Conservation (phyloP, 1,140 invertebrate genomes). For the Scaptomyza montana region DNA sequence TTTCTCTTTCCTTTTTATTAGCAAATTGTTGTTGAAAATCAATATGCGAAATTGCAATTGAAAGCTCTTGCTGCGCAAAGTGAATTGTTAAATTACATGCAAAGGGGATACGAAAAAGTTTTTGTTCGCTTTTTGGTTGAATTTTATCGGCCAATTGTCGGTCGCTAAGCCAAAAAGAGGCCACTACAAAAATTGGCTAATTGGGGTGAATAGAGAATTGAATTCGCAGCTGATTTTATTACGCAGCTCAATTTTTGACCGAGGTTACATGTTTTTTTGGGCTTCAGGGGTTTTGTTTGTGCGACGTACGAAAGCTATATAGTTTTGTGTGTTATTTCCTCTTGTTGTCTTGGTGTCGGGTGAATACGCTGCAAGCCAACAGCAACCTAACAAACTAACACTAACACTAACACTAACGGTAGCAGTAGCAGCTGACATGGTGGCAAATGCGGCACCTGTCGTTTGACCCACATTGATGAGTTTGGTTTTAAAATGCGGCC, state of each 20-base stretch:
- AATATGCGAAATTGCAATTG: too few relatives aligned
- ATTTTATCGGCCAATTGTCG: neutral
- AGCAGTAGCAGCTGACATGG: neutral
- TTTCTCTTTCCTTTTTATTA: too few relatives aligned
- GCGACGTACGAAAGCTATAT: neutral
- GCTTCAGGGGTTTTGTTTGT: neutral
- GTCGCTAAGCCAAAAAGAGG: neutral
- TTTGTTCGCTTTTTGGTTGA: neutral
- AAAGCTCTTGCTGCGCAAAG: too few relatives aligned
- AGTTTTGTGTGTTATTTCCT: constrained; percentile 9
- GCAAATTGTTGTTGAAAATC: too few relatives aligned
- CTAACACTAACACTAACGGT: neutral
- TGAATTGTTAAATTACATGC: too few relatives aligned
- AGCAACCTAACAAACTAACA: neutral
- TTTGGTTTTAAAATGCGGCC: constrained; percentile 30
- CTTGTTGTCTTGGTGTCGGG: constrained; percentile 4
- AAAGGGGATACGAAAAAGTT: neutral
- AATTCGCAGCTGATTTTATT: constrained; percentile 19
- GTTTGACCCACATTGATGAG: constrained; percentile 57
- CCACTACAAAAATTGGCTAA: constrained; percentile 15
- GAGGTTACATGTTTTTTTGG: constrained; percentile 3
- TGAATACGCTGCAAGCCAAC: neutral
- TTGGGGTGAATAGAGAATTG: constrained; percentile 8
- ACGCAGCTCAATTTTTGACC: constrained; percentile 3
- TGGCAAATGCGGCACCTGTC: constrained; percentile 43